Evolutionary conservation across 2,888 invertebrate genomes (phyloP), one percentile per base, ranked within the genome.

Genomic region (Plebejus anna): DNA sequence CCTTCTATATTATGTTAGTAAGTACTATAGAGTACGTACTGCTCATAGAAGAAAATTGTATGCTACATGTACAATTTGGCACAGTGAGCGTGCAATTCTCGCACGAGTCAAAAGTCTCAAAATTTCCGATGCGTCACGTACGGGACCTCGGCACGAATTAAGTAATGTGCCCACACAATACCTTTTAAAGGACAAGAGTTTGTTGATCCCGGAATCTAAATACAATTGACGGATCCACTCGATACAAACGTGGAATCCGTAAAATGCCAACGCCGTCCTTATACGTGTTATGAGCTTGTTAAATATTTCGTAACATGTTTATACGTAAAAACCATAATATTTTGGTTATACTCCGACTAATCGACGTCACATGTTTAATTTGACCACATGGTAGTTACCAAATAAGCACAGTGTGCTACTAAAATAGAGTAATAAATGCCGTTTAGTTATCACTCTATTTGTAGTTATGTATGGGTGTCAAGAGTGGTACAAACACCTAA

Each of bases 141-240:
- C 73, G 16, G 72, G n/a, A 73, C 73, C 73, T 55, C 73, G 73
- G 51, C 73, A 73, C 51, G 55, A 51, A 73, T 73, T 73, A 16
- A 55, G 55, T 32, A 73, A 73, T 72, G 47, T 42, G 42, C 55
- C 73, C 55, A 73, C 73, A 73, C 73, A 55, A 73, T 73, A 73
- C 73, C 55, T 73, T 73, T 51, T 28, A 73, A 73, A 73, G 73
- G 73, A 55, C 73, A 51, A 5, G 32, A 73, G 73, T 28, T 73
- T 73, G 16, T 73, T 73, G 73, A 51, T 73, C 73, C 73, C 73
- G 73, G 73, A 73, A 73, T 72, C 51, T 55, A 16, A 73, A 55
- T 51, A 73, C 55, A 73, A 66, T 66, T 66, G 66, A 36, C 16
- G 66, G 32, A 6, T 66, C 5, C 66, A 13, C 66, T 66, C 32